Percentiles rank a stretch among this genome's conserved stretches.
Conservation (phyloP, 1,140 invertebrate species). For the Atopsyche davidsoni region DNA sequence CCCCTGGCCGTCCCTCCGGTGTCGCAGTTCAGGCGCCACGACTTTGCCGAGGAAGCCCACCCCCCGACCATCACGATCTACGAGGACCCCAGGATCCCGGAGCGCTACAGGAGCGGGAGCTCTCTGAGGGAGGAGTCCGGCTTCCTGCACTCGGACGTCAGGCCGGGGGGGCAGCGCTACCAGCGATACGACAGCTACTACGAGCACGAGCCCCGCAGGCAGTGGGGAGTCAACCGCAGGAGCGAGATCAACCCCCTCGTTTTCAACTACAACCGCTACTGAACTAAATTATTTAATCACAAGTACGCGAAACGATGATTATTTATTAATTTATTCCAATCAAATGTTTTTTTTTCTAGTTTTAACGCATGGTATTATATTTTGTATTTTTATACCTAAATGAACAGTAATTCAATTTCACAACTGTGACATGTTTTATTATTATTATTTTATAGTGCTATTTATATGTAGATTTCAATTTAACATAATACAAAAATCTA, state of each 20-base stretch:
- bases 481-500: too few species aligned
- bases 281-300: constrained; percentile 11
- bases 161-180: constrained; percentile 36
- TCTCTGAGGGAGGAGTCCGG: constrained; percentile 41
- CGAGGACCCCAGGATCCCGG: constrained; percentile 51
- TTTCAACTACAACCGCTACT: constrained; percentile 44
- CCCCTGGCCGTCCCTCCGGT: constrained; percentile 36
- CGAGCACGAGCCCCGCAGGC: constrained; percentile 31
- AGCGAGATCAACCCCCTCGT: constrained; percentile 48
- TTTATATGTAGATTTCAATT: too few species aligned
- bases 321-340: constrained; percentile 21
- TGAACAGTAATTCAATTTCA: too few species aligned
- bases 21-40: constrained; percentile 39
- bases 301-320: background rate
- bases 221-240: constrained; percentile 35
- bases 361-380: too few species aligned
- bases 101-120: constrained; percentile 36
- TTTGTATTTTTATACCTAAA: too few species aligned
- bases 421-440: too few species aligned
- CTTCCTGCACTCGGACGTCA: constrained; percentile 40
- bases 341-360: too few species aligned
- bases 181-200: constrained; percentile 44
- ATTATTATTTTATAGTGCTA: too few species aligned
- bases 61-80: constrained; percentile 50
- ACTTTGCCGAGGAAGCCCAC: constrained; percentile 39